Evolutionary conservation across 2,797 vertebrate genomes (phyloP), one percentile per base, ranked within the genome.

Genomic region (Lepilemur ruficaudatus): DNA sequence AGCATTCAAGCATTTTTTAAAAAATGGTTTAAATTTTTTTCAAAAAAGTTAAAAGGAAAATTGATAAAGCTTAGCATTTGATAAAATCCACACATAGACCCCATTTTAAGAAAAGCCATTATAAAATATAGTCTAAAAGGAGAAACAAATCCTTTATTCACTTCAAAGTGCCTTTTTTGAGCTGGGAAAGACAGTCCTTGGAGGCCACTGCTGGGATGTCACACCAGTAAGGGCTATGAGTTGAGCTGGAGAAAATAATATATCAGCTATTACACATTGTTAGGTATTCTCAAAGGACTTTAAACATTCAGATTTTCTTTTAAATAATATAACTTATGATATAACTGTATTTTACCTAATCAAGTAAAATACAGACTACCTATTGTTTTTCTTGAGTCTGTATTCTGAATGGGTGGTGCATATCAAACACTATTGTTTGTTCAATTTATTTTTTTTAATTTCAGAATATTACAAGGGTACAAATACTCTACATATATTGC

Each of bases 1-100:
- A 81, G 86, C 20, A 67, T 72, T 80, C 13, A 75, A 28, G 32
- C 14, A 61, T 70, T 46, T 91, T 89, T 52, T 35, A 41, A 72
- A 65, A 92, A 65, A 63, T 12, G 12, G 23, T 55, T 86, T 86
- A 15, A 50, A 69, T 28, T 5, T 69, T 67, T 80, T 67, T 50
- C 9, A n/a, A 93, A 90, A 59, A 61, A 57, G 25, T 14, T 32
- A 73, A 86, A 82, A 93, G 67, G 67, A 61, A 95, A 95, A 89
- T 23, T 55, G 35, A 57, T 63, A 23, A 90, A 87, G 43, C 43
- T 75, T 38, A 75, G 59, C 43, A 76, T 85, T 90, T 61, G 43
- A 84, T 80, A 92, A 32, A 85, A 59, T 82, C 69, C 38, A 83
- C 28, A 38, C 22, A 17, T 7, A 91, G 43, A 91, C 1, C 25